Conservation (phyloP, 2,888 invertebrate species). For the Lasiommata megera region DNA sequence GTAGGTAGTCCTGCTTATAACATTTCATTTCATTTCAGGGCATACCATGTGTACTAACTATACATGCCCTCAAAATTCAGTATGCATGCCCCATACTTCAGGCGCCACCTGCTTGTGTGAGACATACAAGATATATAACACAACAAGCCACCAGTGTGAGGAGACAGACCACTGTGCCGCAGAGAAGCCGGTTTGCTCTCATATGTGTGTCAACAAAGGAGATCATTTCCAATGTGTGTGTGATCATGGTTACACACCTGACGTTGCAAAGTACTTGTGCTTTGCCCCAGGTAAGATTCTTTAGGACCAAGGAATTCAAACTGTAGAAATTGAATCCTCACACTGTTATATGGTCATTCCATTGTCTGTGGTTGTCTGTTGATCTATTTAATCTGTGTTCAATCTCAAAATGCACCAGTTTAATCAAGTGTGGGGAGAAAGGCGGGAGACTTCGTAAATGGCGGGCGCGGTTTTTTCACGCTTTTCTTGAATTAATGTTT, state of each 20-base stretch:
- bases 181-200: conserved; percentile 85
- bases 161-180: conserved; percentile 85
- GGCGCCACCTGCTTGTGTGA: conserved; percentile 80
- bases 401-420: too few relatives aligned
- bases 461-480: too few relatives aligned
- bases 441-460: too few relatives aligned
- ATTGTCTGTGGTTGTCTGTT: too few relatives aligned
- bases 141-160: conserved; percentile 56
- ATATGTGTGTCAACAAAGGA: conserved; percentile 82
- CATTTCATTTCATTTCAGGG: conserved; percentile 56
- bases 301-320: too few relatives aligned
- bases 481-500: too few relatives aligned
- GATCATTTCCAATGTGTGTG: conserved; percentile 85
- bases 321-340: too few relatives aligned
- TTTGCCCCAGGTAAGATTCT: conserved; percentile 51
- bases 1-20: too few relatives aligned
- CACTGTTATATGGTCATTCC: too few relatives aligned
- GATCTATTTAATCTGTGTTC: too few relatives aligned
- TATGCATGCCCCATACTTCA: conserved; percentile 50
- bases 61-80: conserved; percentile 45
- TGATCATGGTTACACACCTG: conserved; percentile 60
- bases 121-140: conserved; percentile 58
- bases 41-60: conserved; percentile 54
- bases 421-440: too few relatives aligned
- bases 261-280: conserved; percentile 48